Evolutionary conservation across 2,113 vertebrate genomes (phyloP).

Genomic region (Tychaedon coryphoeus): DNA sequence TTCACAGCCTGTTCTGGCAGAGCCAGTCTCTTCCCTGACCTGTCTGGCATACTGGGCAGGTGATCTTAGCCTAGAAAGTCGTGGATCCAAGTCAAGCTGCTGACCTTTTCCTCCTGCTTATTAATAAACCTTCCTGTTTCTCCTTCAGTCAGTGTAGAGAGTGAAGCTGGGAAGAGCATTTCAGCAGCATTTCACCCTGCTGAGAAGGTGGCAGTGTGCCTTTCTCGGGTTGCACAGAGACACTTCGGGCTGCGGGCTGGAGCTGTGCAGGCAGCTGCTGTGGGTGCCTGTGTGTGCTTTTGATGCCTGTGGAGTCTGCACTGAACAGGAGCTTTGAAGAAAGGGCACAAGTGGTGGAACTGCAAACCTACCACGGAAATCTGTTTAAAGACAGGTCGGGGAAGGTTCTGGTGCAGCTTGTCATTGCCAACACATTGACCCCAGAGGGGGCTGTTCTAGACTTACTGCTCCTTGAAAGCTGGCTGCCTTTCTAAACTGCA

Average conservation of each 20-base stretch:
- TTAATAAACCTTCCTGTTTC: neutral
- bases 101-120: neutral
- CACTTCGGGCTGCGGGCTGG: neutral
- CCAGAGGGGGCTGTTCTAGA: neutral
- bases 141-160: neutral
- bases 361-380: neutral
- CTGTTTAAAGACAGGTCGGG: neutral
- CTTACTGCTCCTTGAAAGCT: neutral
- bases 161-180: neutral
- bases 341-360: neutral
- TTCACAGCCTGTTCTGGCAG: neutral
- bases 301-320: neutral
- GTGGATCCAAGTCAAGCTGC: neutral
- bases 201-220: neutral
- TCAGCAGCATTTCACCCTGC: fast-evolving
- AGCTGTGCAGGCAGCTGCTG: neutral
- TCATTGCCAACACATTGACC: neutral
- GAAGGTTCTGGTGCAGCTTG: neutral
- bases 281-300: neutral
- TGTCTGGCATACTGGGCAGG: neutral
- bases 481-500: neutral
- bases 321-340: neutral
- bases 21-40: fast-evolving
- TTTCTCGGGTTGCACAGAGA: neutral
- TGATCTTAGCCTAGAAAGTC: neutral